Percentiles rank a stretch among this genome's conserved stretches.
Conservation (phyloP, 2,888 invertebrate genomes). For the Campopleginae sp. region DNA sequence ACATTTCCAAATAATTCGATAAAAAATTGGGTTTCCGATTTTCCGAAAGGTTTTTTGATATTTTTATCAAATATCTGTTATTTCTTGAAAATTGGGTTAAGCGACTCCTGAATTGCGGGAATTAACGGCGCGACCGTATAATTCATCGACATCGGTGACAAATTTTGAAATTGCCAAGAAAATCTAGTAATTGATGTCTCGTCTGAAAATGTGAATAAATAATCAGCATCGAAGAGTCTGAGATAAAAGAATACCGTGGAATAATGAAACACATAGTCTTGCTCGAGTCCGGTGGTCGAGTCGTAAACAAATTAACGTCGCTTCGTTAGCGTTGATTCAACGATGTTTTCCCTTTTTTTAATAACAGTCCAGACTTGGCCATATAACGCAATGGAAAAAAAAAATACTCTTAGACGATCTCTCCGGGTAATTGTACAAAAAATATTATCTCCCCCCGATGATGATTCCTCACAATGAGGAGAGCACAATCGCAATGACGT, state of each 20-base stretch:
- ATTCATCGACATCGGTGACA: not conserved
- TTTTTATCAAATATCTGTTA: not conserved
- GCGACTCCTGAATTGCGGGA: not conserved
- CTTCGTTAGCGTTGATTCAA: constrained; percentile 22
- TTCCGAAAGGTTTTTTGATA: too few relatives aligned
- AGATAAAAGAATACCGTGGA: not conserved
- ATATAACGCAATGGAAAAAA: constrained; percentile 29
- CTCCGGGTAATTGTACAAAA: constrained; percentile 5
- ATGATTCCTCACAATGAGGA: constrained; percentile 33
- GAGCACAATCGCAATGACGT: constrained; percentile 72
- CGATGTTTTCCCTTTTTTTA: not conserved
- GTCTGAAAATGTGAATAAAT: not conserved
- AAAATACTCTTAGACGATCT: not conserved
- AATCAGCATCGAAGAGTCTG: not conserved
- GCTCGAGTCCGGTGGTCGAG: constrained; percentile 19
- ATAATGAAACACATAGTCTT: not conserved
- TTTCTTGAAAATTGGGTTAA: not conserved
- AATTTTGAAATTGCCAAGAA: not conserved
- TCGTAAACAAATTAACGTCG: constrained; percentile 39
- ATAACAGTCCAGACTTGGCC: not conserved
- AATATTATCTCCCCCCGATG: constrained; percentile 23
- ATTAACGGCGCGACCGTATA: not conserved
- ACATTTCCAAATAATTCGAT: too few relatives aligned
- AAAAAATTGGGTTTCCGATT: too few relatives aligned
- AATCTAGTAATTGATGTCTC: not conserved